Conservation (phyloP, 2,113 vertebrate species). For the Forbesichthys agassizii region DNA sequence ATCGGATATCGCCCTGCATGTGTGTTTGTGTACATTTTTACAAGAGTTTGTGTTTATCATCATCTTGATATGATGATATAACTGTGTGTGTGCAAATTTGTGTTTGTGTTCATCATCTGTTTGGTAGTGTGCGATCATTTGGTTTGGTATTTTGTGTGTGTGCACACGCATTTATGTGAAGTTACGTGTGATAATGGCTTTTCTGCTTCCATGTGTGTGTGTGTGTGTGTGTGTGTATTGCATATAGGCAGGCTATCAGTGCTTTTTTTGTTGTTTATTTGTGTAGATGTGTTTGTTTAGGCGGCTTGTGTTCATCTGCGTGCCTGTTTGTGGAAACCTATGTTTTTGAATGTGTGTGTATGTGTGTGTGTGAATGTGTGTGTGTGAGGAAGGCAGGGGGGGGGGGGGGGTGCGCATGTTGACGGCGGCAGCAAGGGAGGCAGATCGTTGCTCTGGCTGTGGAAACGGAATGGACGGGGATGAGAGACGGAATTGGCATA, state of each 20-base stretch:
- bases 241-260: background rate
- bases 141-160: no score
- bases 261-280: background rate
- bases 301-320: background rate
- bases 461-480: conserved; percentile 81
- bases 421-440: conserved; percentile 7
- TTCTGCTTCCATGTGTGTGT: background rate
- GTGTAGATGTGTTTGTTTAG: background rate
- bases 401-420: background rate
- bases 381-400: no score
- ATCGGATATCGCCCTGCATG: conserved; percentile 53
- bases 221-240: background rate
- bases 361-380: background rate
- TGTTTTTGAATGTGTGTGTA: background rate
- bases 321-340: background rate
- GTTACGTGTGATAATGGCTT: no score
- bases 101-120: conserved; percentile 9
- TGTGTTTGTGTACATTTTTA: conserved; percentile 20
- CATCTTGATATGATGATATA: no score
- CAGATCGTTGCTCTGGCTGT: background rate
- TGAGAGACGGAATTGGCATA: conserved; percentile 90
- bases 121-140: background rate
- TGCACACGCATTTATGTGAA: no score
- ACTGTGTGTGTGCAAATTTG: conserved; percentile 16
- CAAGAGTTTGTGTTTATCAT: conserved; percentile 39